These are phyloP conservation scores for Rhyzopertha dominica DNA, from an alignment of 1,140 invertebrate genomes.

Conservation along the genomic window DNA sequence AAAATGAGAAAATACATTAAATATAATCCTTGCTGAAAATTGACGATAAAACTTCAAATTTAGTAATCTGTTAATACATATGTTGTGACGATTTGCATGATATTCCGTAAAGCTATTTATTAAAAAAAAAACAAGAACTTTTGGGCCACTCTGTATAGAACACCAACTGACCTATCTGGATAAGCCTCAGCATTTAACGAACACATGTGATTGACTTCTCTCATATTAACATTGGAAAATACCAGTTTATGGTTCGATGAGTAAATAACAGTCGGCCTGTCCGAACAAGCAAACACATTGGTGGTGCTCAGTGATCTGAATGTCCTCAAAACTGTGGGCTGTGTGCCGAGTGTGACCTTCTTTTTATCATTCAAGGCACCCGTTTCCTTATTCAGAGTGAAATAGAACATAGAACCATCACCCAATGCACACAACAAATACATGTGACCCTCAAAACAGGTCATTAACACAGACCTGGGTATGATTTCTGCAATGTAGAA, in stretches of 20 bases:
- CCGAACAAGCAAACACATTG: slow-evolving; percentile 98
- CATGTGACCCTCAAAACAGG: slow-evolving; percentile 86
- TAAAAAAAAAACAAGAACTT: too few species aligned
- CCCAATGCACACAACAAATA: slow-evolving; percentile 91
- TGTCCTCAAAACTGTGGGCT: slow-evolving; percentile 88
- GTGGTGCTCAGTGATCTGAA: slow-evolving; percentile 88
- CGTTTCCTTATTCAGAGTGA: slow-evolving; percentile 69
- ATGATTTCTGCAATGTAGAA: slow-evolving; percentile 72
- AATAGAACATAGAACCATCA: slow-evolving; percentile 98
- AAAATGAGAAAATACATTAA: background rate
- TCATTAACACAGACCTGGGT: slow-evolving; percentile 90
- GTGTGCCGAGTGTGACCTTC: slow-evolving; percentile 92
- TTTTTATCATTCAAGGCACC: slow-evolving; percentile 78
- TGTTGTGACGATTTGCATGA: too few species aligned
- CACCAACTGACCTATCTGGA: slow-evolving; percentile 67
- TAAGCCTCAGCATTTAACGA: slow-evolving; percentile 92
- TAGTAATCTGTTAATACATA: too few species aligned
- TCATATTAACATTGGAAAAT: slow-evolving; percentile 98
- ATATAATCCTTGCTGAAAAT: background rate
- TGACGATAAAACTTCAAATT: background rate
- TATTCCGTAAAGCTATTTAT: too few species aligned
- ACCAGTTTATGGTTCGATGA: slow-evolving; percentile 98
- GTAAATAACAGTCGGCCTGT: slow-evolving; percentile 97
- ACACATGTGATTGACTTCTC: slow-evolving; percentile 98
- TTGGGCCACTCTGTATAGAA: too few species aligned